phyloP scores from a whole-genome alignment of 1,140 invertebrate species.

The Maconellicoccus hirsutus region DNA sequence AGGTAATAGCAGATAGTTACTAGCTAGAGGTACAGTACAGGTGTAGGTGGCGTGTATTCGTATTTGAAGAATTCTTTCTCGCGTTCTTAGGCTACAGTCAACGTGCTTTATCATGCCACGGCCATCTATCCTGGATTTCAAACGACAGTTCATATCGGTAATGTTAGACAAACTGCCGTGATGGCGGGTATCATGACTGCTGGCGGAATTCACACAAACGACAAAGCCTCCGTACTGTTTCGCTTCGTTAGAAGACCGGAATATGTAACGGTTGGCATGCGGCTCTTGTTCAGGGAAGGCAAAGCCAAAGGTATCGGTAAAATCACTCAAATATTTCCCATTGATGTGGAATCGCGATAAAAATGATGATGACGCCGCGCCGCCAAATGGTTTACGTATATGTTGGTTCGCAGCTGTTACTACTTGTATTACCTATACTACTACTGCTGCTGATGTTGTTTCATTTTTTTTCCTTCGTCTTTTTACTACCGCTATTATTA shows the following conservation, averaged over 20 bases:
- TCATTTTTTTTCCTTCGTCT: no score
- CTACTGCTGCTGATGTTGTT: no score
- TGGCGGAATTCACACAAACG: conserved; percentile 59
- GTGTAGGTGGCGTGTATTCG: not conserved
- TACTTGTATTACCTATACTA: no score
- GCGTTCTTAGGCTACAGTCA: conserved; percentile 60
- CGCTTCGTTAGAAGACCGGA: conserved; percentile 82
- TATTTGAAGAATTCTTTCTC: not conserved
- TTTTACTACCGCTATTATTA: no score
- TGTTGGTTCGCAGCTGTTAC: no score
- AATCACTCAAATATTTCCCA: conserved; percentile 72
- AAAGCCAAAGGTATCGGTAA: conserved; percentile 80
- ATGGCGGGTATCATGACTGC: conserved; percentile 55
- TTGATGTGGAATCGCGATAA: conserved; percentile 29
- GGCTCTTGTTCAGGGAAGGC: conserved; percentile 79
- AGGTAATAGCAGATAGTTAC: not conserved
- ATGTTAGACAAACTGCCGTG: conserved; percentile 86
- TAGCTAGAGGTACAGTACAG: not conserved
- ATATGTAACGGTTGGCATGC: conserved; percentile 74
- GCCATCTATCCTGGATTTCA: conserved; percentile 81
- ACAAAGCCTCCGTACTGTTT: conserved; percentile 75
- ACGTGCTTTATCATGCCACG: conserved; percentile 70
- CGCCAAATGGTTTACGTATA: no score
- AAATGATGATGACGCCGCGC: no score
- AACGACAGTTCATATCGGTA: conserved; percentile 87